phyloP scores from a whole-genome alignment of 2,113 vertebrate species.

The Pseudonaja textilis region DNA sequence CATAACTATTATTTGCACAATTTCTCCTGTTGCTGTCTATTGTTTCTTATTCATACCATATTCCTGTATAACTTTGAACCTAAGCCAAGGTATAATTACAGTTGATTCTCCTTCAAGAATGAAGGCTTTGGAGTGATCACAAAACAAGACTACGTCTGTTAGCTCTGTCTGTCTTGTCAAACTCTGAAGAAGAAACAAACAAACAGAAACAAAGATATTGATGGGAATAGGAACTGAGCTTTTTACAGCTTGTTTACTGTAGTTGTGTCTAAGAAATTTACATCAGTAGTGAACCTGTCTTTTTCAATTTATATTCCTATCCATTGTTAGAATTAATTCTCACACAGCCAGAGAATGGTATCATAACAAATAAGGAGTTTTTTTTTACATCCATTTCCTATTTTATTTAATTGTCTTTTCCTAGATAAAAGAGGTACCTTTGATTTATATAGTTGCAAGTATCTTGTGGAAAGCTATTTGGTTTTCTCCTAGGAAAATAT shows the following conservation, averaged over 20 bases:
- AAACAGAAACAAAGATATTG: neutral
- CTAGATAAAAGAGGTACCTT: neutral
- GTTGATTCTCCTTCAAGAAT: neutral
- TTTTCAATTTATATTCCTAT: neutral
- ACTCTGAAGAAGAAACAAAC: neutral
- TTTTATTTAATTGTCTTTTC: conserved; percentile 20
- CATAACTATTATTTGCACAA: neutral
- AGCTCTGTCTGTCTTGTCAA: neutral
- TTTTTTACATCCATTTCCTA: neutral
- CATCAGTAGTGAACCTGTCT: neutral
- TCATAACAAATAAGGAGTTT: neutral
- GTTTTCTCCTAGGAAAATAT: neutral
- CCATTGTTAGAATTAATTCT: neutral
- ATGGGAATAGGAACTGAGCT: neutral
- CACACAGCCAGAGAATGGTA: neutral
- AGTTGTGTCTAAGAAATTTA: neutral
- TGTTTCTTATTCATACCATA: neutral
- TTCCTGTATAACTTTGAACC: neutral
- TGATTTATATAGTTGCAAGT: neutral
- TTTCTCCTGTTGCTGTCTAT: neutral
- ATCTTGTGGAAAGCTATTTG: conserved; percentile 6
- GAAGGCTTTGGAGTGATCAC: neutral
- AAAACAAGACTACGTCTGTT: neutral
- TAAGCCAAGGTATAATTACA: neutral
- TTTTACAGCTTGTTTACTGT: neutral